A percentile compares a stretch with the other conserved stretches of the same genome.
Evolutionary conservation across 2,797 vertebrate genomes (phyloP).

Genomic region (Sebastes dallii): DNA sequence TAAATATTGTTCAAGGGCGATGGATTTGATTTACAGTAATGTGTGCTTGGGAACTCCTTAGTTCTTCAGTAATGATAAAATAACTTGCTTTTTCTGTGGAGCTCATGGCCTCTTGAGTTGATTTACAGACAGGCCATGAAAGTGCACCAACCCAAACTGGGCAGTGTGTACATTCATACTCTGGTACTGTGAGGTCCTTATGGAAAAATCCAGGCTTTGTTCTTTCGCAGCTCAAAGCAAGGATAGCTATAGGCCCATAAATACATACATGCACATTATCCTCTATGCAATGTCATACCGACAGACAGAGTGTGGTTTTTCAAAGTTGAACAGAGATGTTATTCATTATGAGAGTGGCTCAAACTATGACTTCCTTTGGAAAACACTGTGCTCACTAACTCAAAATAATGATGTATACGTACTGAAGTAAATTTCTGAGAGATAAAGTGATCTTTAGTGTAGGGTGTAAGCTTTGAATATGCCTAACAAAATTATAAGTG

Average conservation of each 20-base stretch:
- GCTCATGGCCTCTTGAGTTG: constrained; percentile 64
- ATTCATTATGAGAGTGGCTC: constrained; percentile 25
- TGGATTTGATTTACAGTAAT: constrained; percentile 75
- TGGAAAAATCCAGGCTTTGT: constrained; percentile 37
- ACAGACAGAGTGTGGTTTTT: constrained; percentile 5
- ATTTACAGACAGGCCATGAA: constrained; percentile 71
- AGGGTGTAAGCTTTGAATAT: constrained; percentile 4
- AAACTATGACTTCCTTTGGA: constrained; percentile 11
- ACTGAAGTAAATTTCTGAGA: constrained; percentile 11
- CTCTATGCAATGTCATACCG: constrained; percentile 24
- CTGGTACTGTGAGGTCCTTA: constrained; percentile 17
- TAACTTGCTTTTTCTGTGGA: constrained; percentile 55
- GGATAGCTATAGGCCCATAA: constrained; percentile 58
- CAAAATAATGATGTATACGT: constrained; percentile 5
- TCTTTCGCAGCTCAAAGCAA: constrained; percentile 44
- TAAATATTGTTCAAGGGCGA: constrained; percentile 48
- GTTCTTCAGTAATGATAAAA: constrained; percentile 73
- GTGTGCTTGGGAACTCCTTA: constrained; percentile 67
- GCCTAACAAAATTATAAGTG: background rate
- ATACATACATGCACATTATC: constrained; percentile 54
- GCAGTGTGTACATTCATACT: constrained; percentile 51
- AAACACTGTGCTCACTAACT: constrained; percentile 12
- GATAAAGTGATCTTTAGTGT: constrained; percentile 1
- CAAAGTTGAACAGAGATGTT: constrained; percentile 39
- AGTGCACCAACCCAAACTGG: constrained; percentile 58